A percentile compares a stretch with the other conserved stretches of the same genome.
Evolutionary conservation across 2,888 invertebrate genomes (phyloP).

Genomic region (Portevinia maculata): DNA sequence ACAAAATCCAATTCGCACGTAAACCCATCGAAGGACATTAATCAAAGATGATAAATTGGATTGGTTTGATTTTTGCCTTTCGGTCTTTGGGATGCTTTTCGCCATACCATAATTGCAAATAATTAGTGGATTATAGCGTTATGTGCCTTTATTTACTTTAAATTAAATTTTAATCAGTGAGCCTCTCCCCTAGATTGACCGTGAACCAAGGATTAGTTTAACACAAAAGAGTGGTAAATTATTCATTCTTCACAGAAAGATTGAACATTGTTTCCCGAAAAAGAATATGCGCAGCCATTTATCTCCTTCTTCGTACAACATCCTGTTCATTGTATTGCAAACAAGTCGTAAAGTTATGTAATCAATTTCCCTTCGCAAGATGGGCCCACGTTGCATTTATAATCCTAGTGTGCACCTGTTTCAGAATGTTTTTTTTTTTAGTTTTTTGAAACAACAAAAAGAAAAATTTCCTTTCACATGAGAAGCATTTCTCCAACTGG

Average conservation of each 20-base stretch:
- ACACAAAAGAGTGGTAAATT: conserved; percentile 13
- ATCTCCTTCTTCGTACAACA: conserved; percentile 3
- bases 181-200: not conserved
- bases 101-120: conserved; percentile 8
- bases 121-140: conserved; percentile 26
- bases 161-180: conserved; percentile 23
- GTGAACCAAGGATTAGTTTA: not conserved
- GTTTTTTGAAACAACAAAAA: conserved; percentile 3
- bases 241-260: conserved; percentile 24
- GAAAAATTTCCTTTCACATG: not conserved
- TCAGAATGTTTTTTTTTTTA: not conserved
- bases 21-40: conserved; percentile 43
- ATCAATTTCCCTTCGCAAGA: conserved; percentile 26
- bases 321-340: conserved; percentile 22
- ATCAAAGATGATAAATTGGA: conserved; percentile 53
- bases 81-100: conserved; percentile 1
- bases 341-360: conserved; percentile 36
- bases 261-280: conserved; percentile 37
- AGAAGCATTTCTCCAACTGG: conserved; percentile 11
- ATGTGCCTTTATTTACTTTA: not conserved
- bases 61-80: conserved; percentile 7
- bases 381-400: conserved; percentile 22
- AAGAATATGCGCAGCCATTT: conserved; percentile 14
- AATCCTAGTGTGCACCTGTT: conserved; percentile 36
- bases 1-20: conserved; percentile 12